Percentiles rank a stretch among this genome's conserved stretches.
phyloP scores from a whole-genome alignment of 2,888 invertebrate species.

The Octodonta nipae region DNA sequence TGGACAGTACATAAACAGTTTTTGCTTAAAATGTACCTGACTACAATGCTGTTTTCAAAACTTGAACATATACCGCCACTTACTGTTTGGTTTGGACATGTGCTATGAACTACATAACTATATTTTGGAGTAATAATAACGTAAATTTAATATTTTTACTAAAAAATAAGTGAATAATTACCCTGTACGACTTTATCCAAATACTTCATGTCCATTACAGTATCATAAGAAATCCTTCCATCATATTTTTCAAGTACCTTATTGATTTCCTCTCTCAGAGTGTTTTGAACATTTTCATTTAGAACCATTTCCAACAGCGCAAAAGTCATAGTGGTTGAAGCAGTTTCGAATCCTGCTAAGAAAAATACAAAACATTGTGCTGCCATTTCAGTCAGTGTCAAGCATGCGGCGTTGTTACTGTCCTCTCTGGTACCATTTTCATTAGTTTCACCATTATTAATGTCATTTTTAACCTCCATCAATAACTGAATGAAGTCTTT shows the following conservation, averaged over 20 bases:
- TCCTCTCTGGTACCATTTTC: too few species aligned
- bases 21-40: too few species aligned
- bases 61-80: too few species aligned
- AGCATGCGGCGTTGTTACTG: too few species aligned
- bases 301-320: slow-evolving; percentile 31
- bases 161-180: too few species aligned
- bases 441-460: not conserved
- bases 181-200: slow-evolving; percentile 10
- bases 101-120: too few species aligned
- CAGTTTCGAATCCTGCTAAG: slow-evolving; percentile 38
- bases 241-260: slow-evolving; percentile 26
- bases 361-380: slow-evolving; percentile 43
- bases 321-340: slow-evolving; percentile 15
- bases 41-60: too few species aligned
- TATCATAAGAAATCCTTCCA: slow-evolving; percentile 37
- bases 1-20: too few species aligned
- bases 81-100: too few species aligned
- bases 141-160: too few species aligned
- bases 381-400: slow-evolving; percentile 31
- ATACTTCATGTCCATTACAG: slow-evolving; percentile 24
- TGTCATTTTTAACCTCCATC: slow-evolving; percentile 21
- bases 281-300: slow-evolving; percentile 31
- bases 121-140: too few species aligned
- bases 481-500: slow-evolving; percentile 36
- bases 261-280: slow-evolving; percentile 33